Evolutionary conservation across 2,888 invertebrate genomes (phyloP), one percentile per base, ranked within the genome.

Genomic region (Acrobeloides nanus): DNA sequence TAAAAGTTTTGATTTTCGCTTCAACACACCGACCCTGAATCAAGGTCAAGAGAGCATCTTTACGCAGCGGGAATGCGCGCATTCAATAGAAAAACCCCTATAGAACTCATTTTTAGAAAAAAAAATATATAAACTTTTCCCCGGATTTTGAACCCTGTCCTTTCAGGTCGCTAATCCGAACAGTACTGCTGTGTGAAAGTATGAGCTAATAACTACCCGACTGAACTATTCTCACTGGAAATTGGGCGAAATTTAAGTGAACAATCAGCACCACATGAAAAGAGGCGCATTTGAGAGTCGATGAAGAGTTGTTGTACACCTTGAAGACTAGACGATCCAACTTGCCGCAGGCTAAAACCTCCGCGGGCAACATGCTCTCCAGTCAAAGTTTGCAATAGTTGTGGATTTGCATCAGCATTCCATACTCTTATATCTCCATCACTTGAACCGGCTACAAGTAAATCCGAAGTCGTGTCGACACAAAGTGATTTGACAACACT

Each of bases 221-320:
- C 20, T 35, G 24, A 35, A 23, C 35, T 20, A 15, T 15, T 15
- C 15, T 31, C 15, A 4, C 23, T 35, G 24, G 35, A 35, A 44
- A 46, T 15, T 46, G 4, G 60, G 88, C 66, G 93, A 61, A 93
- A 87, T 81, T 95, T 95, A 84, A 97, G 87, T 40, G 93, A 92
- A 66, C 93, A 93, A 80, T 97, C 97, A 39, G 92, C 90, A 46
- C 97, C 97, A 76, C 97, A 97, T 5, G 95, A 95, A 79, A 90
- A 95, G 64, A 97, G 79, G 38, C 93, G 83, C 23, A 85, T 85
- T 54, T 84, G 83, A 34, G 84, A 82, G 75, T 93, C 93, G 53
- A 95, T 84, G 74, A 87, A 84, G 61, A 97, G 81, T 77, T 97
- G 93, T 38, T 90, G 89, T 33, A 95, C 93, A 18, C 77, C 77